Percentiles rank a stretch among this genome's conserved stretches.
Conservation (phyloP, 2,797 vertebrate genomes). For the Sebastes paucispinis region DNA sequence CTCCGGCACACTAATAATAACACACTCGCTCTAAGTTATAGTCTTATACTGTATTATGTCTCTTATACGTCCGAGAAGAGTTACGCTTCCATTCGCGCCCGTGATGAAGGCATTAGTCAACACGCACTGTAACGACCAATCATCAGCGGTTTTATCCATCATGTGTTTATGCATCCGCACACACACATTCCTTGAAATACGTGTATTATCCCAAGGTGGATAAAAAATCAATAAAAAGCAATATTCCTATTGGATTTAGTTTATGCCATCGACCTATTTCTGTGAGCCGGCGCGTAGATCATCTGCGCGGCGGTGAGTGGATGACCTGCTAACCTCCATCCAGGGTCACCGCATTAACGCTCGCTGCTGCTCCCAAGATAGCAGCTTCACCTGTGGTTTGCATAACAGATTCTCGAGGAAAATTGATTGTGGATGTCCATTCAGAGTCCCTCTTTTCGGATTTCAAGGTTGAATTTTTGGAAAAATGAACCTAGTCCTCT, state of each 20-base stretch:
- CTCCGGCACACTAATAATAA: constrained; percentile 59
- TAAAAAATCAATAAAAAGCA: constrained; percentile 81
- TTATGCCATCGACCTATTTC: constrained; percentile 74
- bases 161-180: constrained; percentile 61
- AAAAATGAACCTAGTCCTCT: neutral
- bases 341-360: constrained; percentile 54
- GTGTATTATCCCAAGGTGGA: constrained; percentile 70
- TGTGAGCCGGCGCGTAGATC: constrained; percentile 59
- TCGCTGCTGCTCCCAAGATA: constrained; percentile 25
- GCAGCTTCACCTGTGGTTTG: constrained; percentile 16
- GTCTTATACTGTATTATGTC: constrained; percentile 68
- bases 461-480: neutral
- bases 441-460: neutral
- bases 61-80: constrained; percentile 61
- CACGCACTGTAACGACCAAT: constrained; percentile 64
- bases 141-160: constrained; percentile 62
- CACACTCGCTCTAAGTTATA: constrained; percentile 70
- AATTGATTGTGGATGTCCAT: neutral
- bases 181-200: constrained; percentile 57
- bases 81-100: constrained; percentile 62
- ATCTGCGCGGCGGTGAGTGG: constrained; percentile 52
- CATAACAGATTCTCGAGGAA: constrained; percentile 6
- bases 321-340: constrained; percentile 68
- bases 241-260: constrained; percentile 82
- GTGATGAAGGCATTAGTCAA: constrained; percentile 74